Conservation (phyloP, 2,888 invertebrate species). For the Xestia ashworthii region DNA sequence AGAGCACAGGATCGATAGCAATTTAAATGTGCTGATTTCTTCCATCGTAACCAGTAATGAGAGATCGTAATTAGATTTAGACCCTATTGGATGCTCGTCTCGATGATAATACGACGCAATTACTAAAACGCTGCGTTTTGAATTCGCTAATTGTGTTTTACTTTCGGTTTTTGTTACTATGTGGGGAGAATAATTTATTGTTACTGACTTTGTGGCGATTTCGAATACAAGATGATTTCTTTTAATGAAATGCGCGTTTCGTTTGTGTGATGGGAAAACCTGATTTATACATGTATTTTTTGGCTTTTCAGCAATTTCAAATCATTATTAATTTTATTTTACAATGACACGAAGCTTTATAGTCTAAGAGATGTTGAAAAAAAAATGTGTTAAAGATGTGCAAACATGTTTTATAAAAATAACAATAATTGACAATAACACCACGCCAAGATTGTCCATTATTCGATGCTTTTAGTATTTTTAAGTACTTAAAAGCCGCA, state of each 20-base stretch:
- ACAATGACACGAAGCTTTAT: neutral
- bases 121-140: slow-evolving; percentile 61
- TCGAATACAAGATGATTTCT: neutral
- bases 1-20: slow-evolving; percentile 77
- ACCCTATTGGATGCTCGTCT: slow-evolving; percentile 65
- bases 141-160: slow-evolving; percentile 59
- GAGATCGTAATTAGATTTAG: slow-evolving; percentile 82
- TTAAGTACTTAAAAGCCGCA: slow-evolving; percentile 30
- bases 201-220: neutral
- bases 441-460: neutral
- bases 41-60: slow-evolving; percentile 81
- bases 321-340: neutral
- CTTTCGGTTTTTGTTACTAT: slow-evolving; percentile 26
- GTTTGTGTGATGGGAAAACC: neutral
- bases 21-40: slow-evolving; percentile 75
- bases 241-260: too few species aligned
- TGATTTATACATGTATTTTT: neutral
- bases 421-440: slow-evolving; percentile 12
- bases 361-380: neutral
- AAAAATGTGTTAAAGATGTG: neutral
- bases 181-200: slow-evolving; percentile 16
- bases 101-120: slow-evolving; percentile 42
- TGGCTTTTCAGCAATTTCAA: too few species aligned
- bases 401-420: neutral
- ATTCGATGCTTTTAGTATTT: slow-evolving; percentile 17